phyloP scores from a whole-genome alignment of 2,888 invertebrate genomes.

The Lasioglossum villosulum region DNA sequence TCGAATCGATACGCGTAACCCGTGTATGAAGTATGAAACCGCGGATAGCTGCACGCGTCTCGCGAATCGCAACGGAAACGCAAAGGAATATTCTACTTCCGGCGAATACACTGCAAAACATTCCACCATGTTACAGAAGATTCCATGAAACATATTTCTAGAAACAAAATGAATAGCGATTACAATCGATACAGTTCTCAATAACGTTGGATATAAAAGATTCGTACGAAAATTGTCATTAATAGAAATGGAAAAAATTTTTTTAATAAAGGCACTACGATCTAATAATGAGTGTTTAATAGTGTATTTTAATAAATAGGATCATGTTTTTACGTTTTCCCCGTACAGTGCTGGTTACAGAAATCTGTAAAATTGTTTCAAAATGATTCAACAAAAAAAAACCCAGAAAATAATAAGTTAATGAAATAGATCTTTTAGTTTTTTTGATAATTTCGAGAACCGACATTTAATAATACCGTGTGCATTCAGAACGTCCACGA shows the following conservation, averaged over 20 bases:
- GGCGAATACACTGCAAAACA: background rate
- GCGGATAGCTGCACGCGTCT: background rate
- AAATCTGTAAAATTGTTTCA: background rate
- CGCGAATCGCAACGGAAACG: background rate
- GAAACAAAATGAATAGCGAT: no score
- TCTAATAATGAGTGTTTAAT: background rate
- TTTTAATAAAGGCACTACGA: background rate
- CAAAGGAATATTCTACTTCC: background rate
- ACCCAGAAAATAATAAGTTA: background rate
- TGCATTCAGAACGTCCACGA: background rate
- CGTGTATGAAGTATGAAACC: background rate
- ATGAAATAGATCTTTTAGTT: background rate
- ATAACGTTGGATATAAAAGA: no score
- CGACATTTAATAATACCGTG: no score
- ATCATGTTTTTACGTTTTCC: no score
- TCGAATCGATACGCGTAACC: constrained; percentile 34
- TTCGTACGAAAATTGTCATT: no score
- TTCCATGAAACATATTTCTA: background rate
- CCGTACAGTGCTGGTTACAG: background rate
- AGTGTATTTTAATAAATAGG: background rate
- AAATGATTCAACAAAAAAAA: no score
- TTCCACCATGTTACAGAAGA: background rate
- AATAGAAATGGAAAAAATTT: no score
- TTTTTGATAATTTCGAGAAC: background rate
- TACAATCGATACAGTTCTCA: no score